A percentile compares a stretch with the other conserved stretches of the same genome.
These are phyloP conservation scores for Thereva nobilitata DNA, from an alignment of 2,888 invertebrate species.

Conservation along the genomic window DNA sequence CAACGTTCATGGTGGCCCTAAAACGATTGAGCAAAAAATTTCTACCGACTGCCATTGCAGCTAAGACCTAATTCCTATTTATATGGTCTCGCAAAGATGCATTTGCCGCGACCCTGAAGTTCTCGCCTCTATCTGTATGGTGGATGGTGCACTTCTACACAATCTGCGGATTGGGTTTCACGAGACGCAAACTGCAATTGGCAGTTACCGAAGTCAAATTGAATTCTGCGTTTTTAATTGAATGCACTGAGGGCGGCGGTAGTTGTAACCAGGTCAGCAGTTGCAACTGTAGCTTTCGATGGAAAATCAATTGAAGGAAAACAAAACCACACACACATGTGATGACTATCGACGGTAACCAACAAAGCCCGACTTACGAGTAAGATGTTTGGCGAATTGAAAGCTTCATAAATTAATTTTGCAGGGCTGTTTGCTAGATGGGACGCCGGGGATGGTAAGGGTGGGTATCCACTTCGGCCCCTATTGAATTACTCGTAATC, in stretches of 20 bases:
- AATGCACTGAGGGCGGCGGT: constrained; percentile 1
- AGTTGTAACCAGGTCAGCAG: no score
- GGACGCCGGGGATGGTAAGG: no score
- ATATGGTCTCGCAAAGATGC: constrained; percentile 7
- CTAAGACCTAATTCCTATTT: constrained; percentile 9
- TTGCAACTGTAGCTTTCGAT: no score
- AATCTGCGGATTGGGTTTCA: constrained; percentile 23
- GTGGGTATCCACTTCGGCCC: no score
- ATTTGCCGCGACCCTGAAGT: constrained; percentile 6
- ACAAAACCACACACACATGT: no score
- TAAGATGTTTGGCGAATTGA: no score
- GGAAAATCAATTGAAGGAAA: no score
- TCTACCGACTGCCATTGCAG: constrained; percentile 14
- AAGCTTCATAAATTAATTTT: no score
- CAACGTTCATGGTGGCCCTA: constrained; percentile 17
- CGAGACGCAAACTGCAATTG: constrained; percentile 26
- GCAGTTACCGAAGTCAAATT: constrained; percentile 1
- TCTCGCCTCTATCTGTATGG: not conserved
- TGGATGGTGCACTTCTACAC: constrained; percentile 2
- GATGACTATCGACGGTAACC: no score
- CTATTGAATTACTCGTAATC: no score
- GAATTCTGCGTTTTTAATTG: constrained; percentile 26
- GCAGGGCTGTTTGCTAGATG: no score
- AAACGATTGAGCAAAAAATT: constrained; percentile 13
- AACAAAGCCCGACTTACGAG: no score